phyloP scores from a whole-genome alignment of 2,888 invertebrate species.

The Ennomos erosarius region DNA sequence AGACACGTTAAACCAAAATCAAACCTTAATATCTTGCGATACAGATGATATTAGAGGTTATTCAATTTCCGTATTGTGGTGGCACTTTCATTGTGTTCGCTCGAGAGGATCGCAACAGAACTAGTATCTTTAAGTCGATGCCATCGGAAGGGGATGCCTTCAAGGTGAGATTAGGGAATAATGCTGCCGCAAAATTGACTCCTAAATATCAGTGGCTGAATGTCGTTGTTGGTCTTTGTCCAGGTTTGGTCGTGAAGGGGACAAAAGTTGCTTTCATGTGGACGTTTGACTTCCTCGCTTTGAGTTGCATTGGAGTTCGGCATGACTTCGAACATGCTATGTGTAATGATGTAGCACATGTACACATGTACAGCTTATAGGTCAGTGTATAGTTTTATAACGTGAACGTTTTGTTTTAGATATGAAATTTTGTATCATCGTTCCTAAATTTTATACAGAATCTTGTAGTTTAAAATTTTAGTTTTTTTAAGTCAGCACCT shows the following conservation, averaged over 20 bases:
- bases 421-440: too few species aligned
- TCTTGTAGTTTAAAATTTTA: too few species aligned
- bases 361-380: too few species aligned
- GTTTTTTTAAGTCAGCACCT: too few species aligned
- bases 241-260: neutral
- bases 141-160: neutral
- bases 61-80: neutral
- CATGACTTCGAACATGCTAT: too few species aligned
- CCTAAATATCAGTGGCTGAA: neutral
- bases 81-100: constrained; percentile 13
- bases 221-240: constrained; percentile 1
- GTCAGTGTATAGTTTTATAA: too few species aligned
- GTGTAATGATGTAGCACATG: too few species aligned
- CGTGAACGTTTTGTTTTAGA: too few species aligned
- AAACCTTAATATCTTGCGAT: neutral
- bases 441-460: too few species aligned
- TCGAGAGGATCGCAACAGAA: neutral
- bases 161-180: constrained; percentile 7
- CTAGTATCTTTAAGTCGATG: constrained; percentile 10
- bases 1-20: neutral
- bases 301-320: too few species aligned
- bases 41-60: constrained; percentile 4
- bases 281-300: too few species aligned
- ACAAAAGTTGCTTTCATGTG: too few species aligned
- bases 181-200: neutral